Conservation (phyloP, 1,140 invertebrate genomes). For the Mya arenaria region DNA sequence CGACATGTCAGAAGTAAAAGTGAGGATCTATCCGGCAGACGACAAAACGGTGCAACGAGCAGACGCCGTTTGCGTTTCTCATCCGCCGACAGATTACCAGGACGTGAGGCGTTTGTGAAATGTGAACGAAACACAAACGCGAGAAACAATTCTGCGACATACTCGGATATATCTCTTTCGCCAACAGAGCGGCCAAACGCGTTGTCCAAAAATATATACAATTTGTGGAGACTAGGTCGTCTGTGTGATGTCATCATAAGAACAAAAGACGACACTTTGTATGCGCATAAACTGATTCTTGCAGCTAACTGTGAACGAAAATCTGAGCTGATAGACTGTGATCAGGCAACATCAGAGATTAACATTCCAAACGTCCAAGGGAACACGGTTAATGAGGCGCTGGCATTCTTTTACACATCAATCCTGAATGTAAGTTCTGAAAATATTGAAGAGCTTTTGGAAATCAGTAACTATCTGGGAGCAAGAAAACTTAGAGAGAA, state of each 20-base stretch:
- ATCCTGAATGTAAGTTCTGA: conserved; percentile 3
- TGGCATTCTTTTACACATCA: conserved; percentile 41
- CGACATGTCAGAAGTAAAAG: conserved; percentile 5
- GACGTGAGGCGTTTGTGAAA: not conserved
- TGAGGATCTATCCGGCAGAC: not conserved
- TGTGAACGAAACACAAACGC: not conserved
- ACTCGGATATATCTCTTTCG: not conserved
- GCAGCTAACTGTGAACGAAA: conserved; percentile 36
- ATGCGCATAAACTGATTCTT: conserved; percentile 28
- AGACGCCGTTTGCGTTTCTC: not conserved
- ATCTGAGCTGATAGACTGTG: not conserved
- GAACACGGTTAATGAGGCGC: conserved; percentile 4
- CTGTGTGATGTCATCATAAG: conserved; percentile 44
- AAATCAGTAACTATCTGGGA: conserved; percentile 21
- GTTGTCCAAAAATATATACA: conserved; percentile 38
- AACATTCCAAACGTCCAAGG: conserved; percentile 27
- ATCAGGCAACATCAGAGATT: not conserved
- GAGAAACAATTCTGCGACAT: conserved; percentile 14
- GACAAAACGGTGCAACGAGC: not conserved
- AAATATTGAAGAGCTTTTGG: conserved; percentile 35
- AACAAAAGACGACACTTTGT: conserved; percentile 1
- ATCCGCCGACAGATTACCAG: not conserved
- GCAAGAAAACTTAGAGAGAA: not conserved
- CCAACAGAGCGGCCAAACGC: not conserved
- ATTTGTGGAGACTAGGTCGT: conserved; percentile 30